These are phyloP conservation scores for Willowsia nigromaculata DNA, from an alignment of 2,888 invertebrate species.

Conservation along the genomic window DNA sequence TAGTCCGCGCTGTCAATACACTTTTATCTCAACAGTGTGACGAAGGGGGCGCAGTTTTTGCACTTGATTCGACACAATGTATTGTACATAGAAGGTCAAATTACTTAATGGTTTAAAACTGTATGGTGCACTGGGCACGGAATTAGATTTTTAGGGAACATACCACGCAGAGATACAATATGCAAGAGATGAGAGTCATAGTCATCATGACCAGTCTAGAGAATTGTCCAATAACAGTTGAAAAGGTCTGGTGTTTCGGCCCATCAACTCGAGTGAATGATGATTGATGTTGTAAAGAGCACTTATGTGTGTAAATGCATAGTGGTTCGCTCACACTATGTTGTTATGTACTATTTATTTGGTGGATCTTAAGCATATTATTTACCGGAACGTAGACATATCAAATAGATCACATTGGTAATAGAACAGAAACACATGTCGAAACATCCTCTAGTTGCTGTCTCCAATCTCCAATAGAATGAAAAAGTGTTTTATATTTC, in stretches of 20 bases:
- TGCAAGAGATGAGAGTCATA: neutral
- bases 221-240: neutral
- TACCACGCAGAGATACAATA: neutral
- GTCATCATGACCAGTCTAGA: neutral
- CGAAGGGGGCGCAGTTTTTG: too few relatives aligned
- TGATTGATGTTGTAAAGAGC: slow-evolving; percentile 9
- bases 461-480: slow-evolving; percentile 6
- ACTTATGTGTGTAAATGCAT: neutral
- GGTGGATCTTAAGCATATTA: neutral
- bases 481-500: slow-evolving; percentile 16
- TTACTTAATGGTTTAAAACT: neutral
- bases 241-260: slow-evolving; percentile 12
- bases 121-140: neutral
- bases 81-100: too few relatives aligned
- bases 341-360: neutral
- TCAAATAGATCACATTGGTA: neutral
- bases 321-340: neutral
- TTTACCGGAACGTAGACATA: neutral
- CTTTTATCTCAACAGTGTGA: too few relatives aligned
- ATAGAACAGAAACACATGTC: neutral
- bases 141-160: neutral
- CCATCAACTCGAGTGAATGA: slow-evolving; percentile 27
- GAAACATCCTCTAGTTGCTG: neutral
- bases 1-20: too few relatives aligned
- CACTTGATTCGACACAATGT: too few relatives aligned